phyloP scores from a whole-genome alignment of 2,113 vertebrate genomes.

The Carassius gibelio region DNA sequence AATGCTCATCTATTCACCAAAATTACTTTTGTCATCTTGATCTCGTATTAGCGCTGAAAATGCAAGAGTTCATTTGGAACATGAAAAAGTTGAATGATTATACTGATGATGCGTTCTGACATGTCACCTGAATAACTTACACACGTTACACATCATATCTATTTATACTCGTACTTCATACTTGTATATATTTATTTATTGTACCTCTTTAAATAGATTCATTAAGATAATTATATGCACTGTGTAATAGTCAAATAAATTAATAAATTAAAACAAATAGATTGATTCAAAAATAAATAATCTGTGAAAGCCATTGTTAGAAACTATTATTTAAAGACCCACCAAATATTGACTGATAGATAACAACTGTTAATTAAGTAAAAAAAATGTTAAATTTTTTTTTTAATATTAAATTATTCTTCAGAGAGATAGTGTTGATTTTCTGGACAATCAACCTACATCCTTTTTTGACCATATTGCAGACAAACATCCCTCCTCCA shows the following conservation, averaged over 20 bases:
- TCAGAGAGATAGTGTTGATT: not conserved
- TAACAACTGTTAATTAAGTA: not conserved
- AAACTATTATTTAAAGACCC: not conserved
- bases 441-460: not conserved
- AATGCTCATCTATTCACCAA: constrained; percentile 24
- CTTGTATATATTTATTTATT: not conserved
- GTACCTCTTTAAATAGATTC: no score
- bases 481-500: not conserved
- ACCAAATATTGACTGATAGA: not conserved
- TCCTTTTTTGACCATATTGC: not conserved
- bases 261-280: no score
- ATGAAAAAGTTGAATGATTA: not conserved
- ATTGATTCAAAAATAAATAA: not conserved
- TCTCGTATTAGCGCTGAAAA: not conserved
- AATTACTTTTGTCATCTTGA: constrained; percentile 35
- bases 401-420: not conserved
- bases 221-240: no score
- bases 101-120: not conserved
- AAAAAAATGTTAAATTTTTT: no score
- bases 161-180: not conserved
- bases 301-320: not conserved
- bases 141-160: not conserved
- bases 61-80: not conserved
- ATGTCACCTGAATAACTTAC: not conserved
- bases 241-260: no score